phyloP scores from a whole-genome alignment of 2,888 invertebrate species.

The Parnassius mnemosyne region DNA sequence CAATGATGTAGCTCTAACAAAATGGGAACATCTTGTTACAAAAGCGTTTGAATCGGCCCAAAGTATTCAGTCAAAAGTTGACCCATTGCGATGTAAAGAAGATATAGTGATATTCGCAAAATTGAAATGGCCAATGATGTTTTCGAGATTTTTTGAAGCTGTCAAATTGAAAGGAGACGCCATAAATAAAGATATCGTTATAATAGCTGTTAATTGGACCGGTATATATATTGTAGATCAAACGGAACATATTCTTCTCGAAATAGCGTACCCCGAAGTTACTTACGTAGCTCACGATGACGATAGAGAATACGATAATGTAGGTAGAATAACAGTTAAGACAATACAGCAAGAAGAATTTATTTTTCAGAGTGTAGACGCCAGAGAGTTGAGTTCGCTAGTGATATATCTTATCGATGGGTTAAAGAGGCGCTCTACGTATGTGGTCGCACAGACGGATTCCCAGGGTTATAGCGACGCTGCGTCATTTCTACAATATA shows the following conservation, averaged over 20 bases:
- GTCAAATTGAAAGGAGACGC: slow-evolving; percentile 86
- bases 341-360: slow-evolving; percentile 95
- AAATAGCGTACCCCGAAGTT: slow-evolving; percentile 93
- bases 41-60: slow-evolving; percentile 86
- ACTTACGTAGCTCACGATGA: slow-evolving; percentile 84
- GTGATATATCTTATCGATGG: slow-evolving; percentile 93
- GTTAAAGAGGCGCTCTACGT: slow-evolving; percentile 91
- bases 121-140: slow-evolving; percentile 95
- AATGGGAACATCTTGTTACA: slow-evolving; percentile 87
- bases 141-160: slow-evolving; percentile 96
- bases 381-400: slow-evolving; percentile 90
- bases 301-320: slow-evolving; percentile 67
- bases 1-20: slow-evolving; percentile 82
- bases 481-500: slow-evolving; percentile 80
- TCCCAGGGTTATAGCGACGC: slow-evolving; percentile 78
- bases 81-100: slow-evolving; percentile 88
- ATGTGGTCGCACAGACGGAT: slow-evolving; percentile 87
- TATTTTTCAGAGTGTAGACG: slow-evolving; percentile 93
- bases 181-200: slow-evolving; percentile 85
- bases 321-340: slow-evolving; percentile 86
- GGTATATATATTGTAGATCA: slow-evolving; percentile 96
- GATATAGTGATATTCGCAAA: slow-evolving; percentile 95
- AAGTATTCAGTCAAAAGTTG: slow-evolving; percentile 84
- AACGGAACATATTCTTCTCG: slow-evolving; percentile 93
- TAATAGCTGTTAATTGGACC: slow-evolving; percentile 96